A percentile compares a stretch with the other conserved stretches of the same genome.
These are phyloP conservation scores for Teleiodes luculella DNA, from an alignment of 2,888 invertebrate species.

Conservation along the genomic window DNA sequence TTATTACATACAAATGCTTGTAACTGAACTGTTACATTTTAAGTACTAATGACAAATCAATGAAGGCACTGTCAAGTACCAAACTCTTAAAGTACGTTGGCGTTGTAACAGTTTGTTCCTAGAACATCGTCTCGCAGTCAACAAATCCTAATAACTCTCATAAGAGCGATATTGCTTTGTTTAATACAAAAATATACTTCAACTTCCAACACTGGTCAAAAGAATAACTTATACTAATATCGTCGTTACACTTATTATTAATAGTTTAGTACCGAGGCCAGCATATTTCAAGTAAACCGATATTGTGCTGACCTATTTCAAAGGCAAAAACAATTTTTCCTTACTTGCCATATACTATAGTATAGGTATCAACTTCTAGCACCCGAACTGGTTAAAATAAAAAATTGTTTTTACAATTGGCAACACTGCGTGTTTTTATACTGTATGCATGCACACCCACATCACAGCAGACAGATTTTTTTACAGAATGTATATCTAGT, in stretches of 20 bases:
- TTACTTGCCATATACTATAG: background rate
- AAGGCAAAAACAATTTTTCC: background rate
- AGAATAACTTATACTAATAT: background rate
- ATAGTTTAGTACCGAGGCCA: background rate
- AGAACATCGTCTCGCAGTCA: background rate
- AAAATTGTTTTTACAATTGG: background rate
- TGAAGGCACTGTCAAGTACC: slow-evolving; percentile 1
- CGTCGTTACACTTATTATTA: background rate
- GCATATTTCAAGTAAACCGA: background rate
- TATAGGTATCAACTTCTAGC: background rate
- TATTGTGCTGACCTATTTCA: no score
- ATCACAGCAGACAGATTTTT: no score
- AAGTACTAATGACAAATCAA: slow-evolving; percentile 4
- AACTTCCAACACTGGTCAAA: slow-evolving; percentile 6
- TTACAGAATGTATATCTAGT: no score
- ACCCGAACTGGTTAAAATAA: background rate
- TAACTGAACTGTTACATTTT: no score
- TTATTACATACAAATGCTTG: background rate
- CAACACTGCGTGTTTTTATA: no score
- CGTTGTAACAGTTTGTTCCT: background rate
- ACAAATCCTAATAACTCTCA: background rate
- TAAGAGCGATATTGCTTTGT: background rate
- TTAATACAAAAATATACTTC: slow-evolving; percentile 9
- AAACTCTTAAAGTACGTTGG: background rate
- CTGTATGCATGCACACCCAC: no score